Percentiles rank a stretch among this genome's conserved stretches.
Conservation (phyloP, 2,113 vertebrate species). For the Castor canadensis region DNA sequence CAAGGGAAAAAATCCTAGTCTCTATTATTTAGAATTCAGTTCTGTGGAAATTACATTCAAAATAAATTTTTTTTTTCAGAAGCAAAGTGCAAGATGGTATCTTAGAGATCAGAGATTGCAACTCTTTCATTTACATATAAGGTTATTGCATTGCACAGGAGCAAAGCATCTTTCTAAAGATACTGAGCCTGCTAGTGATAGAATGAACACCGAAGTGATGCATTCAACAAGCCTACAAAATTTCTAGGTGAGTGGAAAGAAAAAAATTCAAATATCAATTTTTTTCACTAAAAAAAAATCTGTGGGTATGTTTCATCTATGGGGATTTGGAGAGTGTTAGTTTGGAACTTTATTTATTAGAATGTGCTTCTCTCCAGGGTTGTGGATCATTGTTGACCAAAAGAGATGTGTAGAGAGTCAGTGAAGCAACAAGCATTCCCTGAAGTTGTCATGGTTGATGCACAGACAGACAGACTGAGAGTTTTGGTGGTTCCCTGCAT, state of each 20-base stretch:
- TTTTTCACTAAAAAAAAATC: background rate
- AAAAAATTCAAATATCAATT: background rate
- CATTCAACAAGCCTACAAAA: background rate
- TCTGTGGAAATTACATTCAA: slow-evolving; percentile 12
- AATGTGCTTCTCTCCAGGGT: background rate
- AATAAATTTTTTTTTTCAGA: background rate
- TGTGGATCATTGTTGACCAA: background rate
- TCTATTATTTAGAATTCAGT: slow-evolving; percentile 32
- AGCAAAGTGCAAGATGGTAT: background rate
- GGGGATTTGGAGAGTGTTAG: background rate
- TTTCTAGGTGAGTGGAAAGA: background rate
- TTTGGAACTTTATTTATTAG: background rate
- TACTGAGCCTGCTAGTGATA: background rate
- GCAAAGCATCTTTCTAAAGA: background rate
- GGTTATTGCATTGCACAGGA: background rate
- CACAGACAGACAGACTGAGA: background rate
- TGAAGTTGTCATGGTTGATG: background rate
- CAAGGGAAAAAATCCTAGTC: background rate
- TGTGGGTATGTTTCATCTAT: background rate
- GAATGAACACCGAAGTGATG: background rate
- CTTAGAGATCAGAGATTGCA: background rate
- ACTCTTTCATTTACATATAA: background rate
- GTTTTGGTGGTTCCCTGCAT: background rate
- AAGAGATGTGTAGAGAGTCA: background rate
- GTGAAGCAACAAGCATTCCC: background rate